Evolutionary conservation across 2,888 invertebrate genomes (phyloP).

Genomic region (Drosophila melanosoma): DNA sequence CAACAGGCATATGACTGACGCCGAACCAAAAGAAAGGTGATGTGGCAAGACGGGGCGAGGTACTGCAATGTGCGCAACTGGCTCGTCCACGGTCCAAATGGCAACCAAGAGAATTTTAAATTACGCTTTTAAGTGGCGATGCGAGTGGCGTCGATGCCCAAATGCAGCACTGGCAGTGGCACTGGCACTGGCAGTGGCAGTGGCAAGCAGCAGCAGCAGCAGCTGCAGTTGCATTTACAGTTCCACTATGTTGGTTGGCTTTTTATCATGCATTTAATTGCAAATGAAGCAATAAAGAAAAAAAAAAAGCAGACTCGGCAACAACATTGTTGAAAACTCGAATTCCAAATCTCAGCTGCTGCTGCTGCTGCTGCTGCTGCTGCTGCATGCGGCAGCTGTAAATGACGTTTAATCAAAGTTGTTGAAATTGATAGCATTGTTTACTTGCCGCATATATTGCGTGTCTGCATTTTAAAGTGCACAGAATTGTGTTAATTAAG

Average conservation of each 20-base stretch:
- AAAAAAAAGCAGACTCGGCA: conserved; percentile 51
- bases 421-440: conserved; percentile 80
- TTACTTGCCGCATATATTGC: conserved; percentile 65
- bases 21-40: conserved; percentile 61
- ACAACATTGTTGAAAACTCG: conserved; percentile 40
- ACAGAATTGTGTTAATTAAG: conserved; percentile 70
- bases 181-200: conserved; percentile 9
- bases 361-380: conserved; percentile 25
- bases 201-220: conserved; percentile 42
- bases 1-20: conserved; percentile 67
- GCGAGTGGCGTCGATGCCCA: conserved; percentile 63
- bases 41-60: neutral
- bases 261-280: conserved; percentile 75
- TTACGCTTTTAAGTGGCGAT: conserved; percentile 77
- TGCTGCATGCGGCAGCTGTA: conserved; percentile 60
- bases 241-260: conserved; percentile 31
- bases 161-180: conserved; percentile 57
- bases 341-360: conserved; percentile 45
- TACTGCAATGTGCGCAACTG: neutral
- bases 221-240: conserved; percentile 22
- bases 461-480: conserved; percentile 69
- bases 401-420: conserved; percentile 80
- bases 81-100: conserved; percentile 60
- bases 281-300: conserved; percentile 64
- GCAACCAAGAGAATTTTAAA: conserved; percentile 80